Evolutionary conservation across 2,797 vertebrate species (phyloP).

Genomic region (Silurus lanzhouensis): DNA sequence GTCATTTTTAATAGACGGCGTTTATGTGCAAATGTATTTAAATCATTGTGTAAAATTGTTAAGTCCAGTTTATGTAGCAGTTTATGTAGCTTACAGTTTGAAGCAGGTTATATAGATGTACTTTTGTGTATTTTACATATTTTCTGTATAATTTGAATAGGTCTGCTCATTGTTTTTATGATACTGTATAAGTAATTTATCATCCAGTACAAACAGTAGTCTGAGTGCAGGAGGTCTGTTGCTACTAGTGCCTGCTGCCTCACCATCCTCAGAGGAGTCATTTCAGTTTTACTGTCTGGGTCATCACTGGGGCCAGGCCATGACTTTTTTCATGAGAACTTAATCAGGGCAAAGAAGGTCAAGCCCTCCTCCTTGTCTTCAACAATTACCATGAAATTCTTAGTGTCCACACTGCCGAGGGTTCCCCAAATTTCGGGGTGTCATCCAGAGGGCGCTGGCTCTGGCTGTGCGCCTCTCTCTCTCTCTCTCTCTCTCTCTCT

Average conservation of each 20-base stretch:
- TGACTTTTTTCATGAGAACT: slow-evolving; percentile 70
- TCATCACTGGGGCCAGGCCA: slow-evolving; percentile 54
- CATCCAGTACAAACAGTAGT: background rate
- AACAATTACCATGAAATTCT: slow-evolving; percentile 80
- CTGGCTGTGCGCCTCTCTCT: slow-evolving; percentile 58
- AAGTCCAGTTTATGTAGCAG: background rate
- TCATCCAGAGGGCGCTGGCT: slow-evolving; percentile 73
- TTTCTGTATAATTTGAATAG: slow-evolving; percentile 16
- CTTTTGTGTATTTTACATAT: slow-evolving; percentile 1
- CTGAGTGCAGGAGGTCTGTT: background rate
- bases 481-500: too few relatives aligned
- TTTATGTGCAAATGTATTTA: background rate
- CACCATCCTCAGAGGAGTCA: slow-evolving; percentile 48
- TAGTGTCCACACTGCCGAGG: slow-evolving; percentile 71
- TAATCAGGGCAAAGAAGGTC: slow-evolving; percentile 71
- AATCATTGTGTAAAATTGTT: background rate
- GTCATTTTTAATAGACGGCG: background rate
- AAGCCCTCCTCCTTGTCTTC: slow-evolving; percentile 66
- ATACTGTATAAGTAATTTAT: slow-evolving; percentile 24
- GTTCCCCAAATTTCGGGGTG: slow-evolving; percentile 64
- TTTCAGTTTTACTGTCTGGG: slow-evolving; percentile 62
- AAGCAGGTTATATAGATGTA: background rate
- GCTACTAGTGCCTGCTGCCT: slow-evolving; percentile 30
- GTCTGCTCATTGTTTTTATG: slow-evolving; percentile 16
- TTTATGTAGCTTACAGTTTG: background rate